A percentile compares a stretch with the other conserved stretches of the same genome.
phyloP scores from a whole-genome alignment of 1,140 invertebrate species.

The Halictus rubicundus region DNA sequence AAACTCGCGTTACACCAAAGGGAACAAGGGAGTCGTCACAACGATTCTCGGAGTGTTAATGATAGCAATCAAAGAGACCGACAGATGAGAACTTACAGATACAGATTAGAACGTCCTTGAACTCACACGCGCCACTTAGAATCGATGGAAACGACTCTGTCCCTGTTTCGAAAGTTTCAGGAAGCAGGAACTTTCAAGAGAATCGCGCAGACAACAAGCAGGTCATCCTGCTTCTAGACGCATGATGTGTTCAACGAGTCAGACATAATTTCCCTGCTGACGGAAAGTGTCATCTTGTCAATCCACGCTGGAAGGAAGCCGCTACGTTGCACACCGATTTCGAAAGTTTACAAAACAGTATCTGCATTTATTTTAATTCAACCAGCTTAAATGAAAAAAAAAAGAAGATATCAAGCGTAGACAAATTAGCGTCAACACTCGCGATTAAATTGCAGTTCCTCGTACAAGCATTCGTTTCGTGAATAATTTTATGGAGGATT shows the following conservation, averaged over 20 bases:
- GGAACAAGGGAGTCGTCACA: not conserved
- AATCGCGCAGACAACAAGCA: not conserved
- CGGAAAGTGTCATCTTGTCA: constrained; percentile 37
- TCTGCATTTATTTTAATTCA: too few relatives aligned
- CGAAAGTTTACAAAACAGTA: too few relatives aligned
- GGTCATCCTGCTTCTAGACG: not conserved
- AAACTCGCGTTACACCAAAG: not conserved
- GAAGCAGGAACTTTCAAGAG: not conserved
- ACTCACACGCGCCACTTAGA: not conserved
- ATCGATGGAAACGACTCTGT: not conserved
- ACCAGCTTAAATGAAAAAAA: too few relatives aligned
- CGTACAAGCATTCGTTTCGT: too few relatives aligned
- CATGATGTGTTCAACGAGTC: constrained; percentile 8
- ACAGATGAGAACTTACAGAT: too few relatives aligned
- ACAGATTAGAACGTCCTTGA: too few relatives aligned
- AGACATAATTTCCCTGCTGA: constrained; percentile 16
- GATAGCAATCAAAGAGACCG: not conserved
- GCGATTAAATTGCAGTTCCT: too few relatives aligned
- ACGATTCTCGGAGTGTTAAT: not conserved
- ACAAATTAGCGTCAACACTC: too few relatives aligned
- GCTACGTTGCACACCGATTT: not conserved
- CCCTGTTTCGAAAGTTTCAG: not conserved
- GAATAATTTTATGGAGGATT: too few relatives aligned
- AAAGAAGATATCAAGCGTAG: too few relatives aligned
- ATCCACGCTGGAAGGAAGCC: not conserved